Evolutionary conservation across 2,888 invertebrate genomes (phyloP).

Genomic region (Linhomoeus sp.): DNA sequence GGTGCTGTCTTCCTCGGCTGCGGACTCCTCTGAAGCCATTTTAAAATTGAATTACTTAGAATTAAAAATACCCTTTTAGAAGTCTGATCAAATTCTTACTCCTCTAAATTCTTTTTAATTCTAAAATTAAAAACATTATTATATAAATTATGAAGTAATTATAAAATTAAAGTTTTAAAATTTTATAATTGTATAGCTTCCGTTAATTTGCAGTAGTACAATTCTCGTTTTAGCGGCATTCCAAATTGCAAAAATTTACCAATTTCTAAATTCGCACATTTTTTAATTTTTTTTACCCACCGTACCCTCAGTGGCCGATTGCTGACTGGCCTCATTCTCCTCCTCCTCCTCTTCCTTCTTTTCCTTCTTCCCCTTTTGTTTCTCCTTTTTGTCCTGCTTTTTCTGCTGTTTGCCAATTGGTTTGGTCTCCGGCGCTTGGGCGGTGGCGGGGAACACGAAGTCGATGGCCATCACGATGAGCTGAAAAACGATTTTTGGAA

Average conservation of each 20-base stretch:
- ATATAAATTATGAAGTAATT: too few relatives aligned
- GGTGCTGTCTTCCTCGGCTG: not conserved
- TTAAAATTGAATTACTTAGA: too few relatives aligned
- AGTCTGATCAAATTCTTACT: too few relatives aligned
- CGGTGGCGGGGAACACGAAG: slow-evolving; percentile 57
- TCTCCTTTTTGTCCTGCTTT: not conserved
- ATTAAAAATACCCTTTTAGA: too few relatives aligned
- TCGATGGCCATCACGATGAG: slow-evolving; percentile 64
- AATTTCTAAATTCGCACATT: too few relatives aligned
- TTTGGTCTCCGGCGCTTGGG: slow-evolving; percentile 20
- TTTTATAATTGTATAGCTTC: too few relatives aligned
- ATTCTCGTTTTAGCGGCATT: too few relatives aligned
- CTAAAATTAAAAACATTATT: too few relatives aligned
- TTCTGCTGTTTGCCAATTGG: not conserved
- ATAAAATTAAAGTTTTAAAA: too few relatives aligned
- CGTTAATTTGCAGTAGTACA: too few relatives aligned
- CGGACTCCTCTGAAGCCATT: not conserved
- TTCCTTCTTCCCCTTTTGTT: not conserved
- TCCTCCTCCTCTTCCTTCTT: not conserved
- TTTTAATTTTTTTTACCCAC: not conserved
- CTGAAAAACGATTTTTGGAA: slow-evolving; percentile 33
- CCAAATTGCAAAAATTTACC: too few relatives aligned
- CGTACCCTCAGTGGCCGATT: not conserved
- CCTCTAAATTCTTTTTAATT: too few relatives aligned
- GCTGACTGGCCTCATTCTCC: not conserved